phyloP scores from a whole-genome alignment of 2,113 vertebrate species.

The Myiopsitta monachus region DNA sequence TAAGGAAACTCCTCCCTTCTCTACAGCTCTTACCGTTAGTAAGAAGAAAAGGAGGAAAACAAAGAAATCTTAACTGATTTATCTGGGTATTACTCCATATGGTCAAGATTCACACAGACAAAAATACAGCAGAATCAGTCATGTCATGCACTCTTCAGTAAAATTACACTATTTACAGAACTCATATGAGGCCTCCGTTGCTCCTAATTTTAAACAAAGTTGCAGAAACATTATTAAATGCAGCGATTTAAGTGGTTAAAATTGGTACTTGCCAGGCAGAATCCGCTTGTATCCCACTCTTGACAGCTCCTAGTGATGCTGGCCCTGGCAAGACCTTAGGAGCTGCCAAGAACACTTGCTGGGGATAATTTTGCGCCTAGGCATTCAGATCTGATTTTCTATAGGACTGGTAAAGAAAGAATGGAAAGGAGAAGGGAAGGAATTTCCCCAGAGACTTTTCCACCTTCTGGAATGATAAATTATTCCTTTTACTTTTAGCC shows the following conservation, averaged over 20 bases:
- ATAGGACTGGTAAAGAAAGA: not conserved
- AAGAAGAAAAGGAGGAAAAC: conserved; percentile 1
- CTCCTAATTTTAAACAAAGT: not conserved
- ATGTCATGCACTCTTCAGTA: not conserved
- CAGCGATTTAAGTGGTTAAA: not conserved
- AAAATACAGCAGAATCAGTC: not conserved
- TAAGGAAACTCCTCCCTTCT: not conserved
- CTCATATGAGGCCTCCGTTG: not conserved
- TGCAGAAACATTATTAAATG: not conserved
- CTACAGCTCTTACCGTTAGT: not conserved
- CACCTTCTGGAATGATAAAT: not conserved
- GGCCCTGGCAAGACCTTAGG: not conserved
- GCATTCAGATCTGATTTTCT: not conserved
- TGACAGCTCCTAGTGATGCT: not conserved
- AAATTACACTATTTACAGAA: not conserved
- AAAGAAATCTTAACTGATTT: not conserved
- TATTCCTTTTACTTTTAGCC: not conserved
- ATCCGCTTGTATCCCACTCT: fast-evolving
- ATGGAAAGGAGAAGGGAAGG: not conserved
- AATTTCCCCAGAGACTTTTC: not conserved
- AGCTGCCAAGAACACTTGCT: not conserved
- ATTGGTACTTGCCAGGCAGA: not conserved
- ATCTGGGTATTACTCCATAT: not conserved
- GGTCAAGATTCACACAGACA: not conserved
- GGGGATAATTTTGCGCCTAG: not conserved